phyloP scores from a whole-genome alignment of 2,113 vertebrate species.

The Fulmarus glacialis region DNA sequence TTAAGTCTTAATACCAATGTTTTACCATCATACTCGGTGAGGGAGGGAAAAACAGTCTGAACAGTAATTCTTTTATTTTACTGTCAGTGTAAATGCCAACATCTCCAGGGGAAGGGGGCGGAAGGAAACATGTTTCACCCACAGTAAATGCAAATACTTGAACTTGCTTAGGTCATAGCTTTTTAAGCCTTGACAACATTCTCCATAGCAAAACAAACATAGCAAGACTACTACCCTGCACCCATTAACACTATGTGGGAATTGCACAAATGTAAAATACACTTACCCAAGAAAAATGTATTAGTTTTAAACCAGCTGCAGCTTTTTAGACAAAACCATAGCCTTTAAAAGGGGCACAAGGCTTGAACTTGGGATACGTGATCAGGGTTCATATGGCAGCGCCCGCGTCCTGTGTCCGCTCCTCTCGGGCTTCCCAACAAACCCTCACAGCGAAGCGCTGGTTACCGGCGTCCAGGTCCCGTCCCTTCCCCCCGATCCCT shows the following conservation, averaged over 20 bases:
- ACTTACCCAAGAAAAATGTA: fast-evolving
- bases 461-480: fast-evolving
- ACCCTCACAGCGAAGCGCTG: fast-evolving
- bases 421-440: not conserved
- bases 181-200: not conserved
- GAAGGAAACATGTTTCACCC: not conserved
- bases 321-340: not conserved
- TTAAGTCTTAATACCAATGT: not conserved
- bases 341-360: no score
- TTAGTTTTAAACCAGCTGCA: not conserved
- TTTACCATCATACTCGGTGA: not conserved
- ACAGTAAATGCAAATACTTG: not conserved
- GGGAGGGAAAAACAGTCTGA: not conserved
- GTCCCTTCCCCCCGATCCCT: fast-evolving
- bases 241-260: not conserved
- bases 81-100: not conserved
- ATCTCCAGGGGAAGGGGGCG: not conserved
- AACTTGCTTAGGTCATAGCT: not conserved
- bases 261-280: not conserved
- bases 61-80: not conserved
- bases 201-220: not conserved
- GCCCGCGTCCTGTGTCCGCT: fast-evolving
- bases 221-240: not conserved
- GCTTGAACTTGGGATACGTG: fast-evolving
- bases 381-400: fast-evolving